A percentile compares a stretch with the other conserved stretches of the same genome.
Conservation (phyloP, 2,797 vertebrate species). For the Adrianichthys oophorus region DNA sequence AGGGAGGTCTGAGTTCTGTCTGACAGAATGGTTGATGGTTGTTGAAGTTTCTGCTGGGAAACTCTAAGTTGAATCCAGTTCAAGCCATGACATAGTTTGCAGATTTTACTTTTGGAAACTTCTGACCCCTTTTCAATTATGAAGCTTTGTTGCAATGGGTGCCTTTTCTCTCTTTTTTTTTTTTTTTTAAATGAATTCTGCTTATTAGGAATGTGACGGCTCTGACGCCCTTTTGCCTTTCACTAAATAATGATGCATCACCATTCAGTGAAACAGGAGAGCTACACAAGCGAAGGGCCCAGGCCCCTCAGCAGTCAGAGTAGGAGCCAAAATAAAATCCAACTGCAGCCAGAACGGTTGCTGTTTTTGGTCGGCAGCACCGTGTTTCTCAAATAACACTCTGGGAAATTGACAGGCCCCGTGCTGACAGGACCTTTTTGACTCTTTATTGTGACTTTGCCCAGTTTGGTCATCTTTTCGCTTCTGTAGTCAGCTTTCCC, state of each 20-base stretch:
- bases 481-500: constrained; percentile 14
- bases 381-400: constrained; percentile 31
- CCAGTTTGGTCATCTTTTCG: constrained; percentile 23
- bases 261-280: constrained; percentile 35
- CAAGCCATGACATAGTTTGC: constrained; percentile 20
- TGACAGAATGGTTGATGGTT: constrained; percentile 9
- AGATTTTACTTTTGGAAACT: constrained; percentile 42
- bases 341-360: constrained; percentile 43
- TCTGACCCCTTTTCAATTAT: constrained; percentile 57
- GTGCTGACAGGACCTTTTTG: constrained; percentile 32
- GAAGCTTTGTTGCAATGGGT: constrained; percentile 31
- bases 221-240: constrained; percentile 59
- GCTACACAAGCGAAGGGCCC: constrained; percentile 10
- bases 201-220: constrained; percentile 71
- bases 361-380: constrained; percentile 55
- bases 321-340: constrained; percentile 45
- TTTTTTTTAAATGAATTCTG: constrained; percentile 65
- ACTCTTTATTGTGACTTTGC: constrained; percentile 45
- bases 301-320: constrained; percentile 25
- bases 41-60: constrained; percentile 6
- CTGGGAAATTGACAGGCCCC: constrained; percentile 52
- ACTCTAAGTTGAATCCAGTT: too few species aligned
- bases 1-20: constrained; percentile 8
- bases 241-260: constrained; percentile 52
- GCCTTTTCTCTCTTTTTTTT: constrained; percentile 49